Evolutionary conservation across 2,797 vertebrate species (phyloP).

Genomic region (Leptodactylus fallax): DNA sequence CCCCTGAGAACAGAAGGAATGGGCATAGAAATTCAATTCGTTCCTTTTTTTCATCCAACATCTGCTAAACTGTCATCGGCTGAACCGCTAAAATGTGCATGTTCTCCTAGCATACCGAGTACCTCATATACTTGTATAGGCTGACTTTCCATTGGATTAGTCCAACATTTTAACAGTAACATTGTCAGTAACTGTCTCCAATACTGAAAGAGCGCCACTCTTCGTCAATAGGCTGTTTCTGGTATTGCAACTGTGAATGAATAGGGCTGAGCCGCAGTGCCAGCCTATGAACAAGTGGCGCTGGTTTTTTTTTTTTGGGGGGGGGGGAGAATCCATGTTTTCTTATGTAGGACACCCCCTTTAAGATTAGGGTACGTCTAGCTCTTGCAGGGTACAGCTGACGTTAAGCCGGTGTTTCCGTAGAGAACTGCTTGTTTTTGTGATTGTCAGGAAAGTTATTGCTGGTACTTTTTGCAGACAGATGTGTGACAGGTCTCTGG

Average conservation of each 20-base stretch:
- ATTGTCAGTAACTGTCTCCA: too few relatives aligned
- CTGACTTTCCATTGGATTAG: too few relatives aligned
- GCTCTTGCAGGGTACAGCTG: too few relatives aligned
- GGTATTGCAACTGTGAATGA: background rate
- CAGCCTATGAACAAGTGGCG: background rate
- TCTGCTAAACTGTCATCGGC: too few relatives aligned
- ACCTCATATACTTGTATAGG: too few relatives aligned
- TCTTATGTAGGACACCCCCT: background rate
- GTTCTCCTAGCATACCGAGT: too few relatives aligned
- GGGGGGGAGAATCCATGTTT: background rate
- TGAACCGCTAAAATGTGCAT: too few relatives aligned
- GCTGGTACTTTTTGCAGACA: background rate
- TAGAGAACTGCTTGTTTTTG: background rate
- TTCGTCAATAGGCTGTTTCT: background rate
- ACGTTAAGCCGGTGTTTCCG: background rate
- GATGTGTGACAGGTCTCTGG: constrained; percentile 13
- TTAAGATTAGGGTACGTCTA: background rate
- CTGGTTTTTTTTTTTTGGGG: background rate
- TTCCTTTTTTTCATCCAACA: too few relatives aligned
- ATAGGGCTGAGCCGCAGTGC: background rate
- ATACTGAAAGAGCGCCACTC: background rate
- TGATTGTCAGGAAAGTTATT: background rate
- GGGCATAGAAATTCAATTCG: too few relatives aligned
- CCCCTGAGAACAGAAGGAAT: too few relatives aligned
- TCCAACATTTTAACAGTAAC: too few relatives aligned